Base-by-base conservation (phyloP, 2,113 vertebrate genomes). In the Oophaga pumilio region DNA sequence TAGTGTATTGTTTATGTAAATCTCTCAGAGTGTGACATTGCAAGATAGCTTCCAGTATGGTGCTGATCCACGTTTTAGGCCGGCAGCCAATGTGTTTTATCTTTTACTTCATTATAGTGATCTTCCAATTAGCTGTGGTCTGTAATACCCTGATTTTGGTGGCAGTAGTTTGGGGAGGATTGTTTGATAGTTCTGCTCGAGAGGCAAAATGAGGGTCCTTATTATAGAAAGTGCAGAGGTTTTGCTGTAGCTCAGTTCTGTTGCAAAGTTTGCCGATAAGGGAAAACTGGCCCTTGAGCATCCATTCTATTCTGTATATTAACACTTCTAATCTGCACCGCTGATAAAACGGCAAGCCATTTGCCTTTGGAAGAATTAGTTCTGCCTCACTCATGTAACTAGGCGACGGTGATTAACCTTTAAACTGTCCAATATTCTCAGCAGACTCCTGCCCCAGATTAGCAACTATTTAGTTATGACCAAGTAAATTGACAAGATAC, bases 261-360 rank as follows among this genome's bases (percentile, higher is more conserved):
- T 98, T 99, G 98, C 98, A 99, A 99, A 99, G 97, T 99, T 99
- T 98, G 96, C 97, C 97, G 98, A 99, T 99, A 99, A 99, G 97
- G 94, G 95, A 96, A 97, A 97, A 98, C 97, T 95, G 97, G 98
- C 98, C 98, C 98, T 99, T 99, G 97, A 99, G 98, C 98, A 96
- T 98, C 97, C 97, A 98, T 99, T 99, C 97, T 98, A 97, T 96
- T 98, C 96, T 97, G 97, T 98, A 97, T 98, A 99, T 99, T 99
- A 99, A 97, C 97, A 98, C 97, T 97, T 94, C 97, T 99, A 99
- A 99, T 99, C 98, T 97, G 96, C 94, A 93, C 95, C 95, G 96
- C 97, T 97, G 98, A 99, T 99, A 99, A 99, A 97, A 97, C 96
- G 94, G 95, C 96, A 97, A 98, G 97, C 97, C 97, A 99, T 99